phyloP scores from a whole-genome alignment of 1,140 invertebrate species.

The Aporrectodea caliginosa region DNA sequence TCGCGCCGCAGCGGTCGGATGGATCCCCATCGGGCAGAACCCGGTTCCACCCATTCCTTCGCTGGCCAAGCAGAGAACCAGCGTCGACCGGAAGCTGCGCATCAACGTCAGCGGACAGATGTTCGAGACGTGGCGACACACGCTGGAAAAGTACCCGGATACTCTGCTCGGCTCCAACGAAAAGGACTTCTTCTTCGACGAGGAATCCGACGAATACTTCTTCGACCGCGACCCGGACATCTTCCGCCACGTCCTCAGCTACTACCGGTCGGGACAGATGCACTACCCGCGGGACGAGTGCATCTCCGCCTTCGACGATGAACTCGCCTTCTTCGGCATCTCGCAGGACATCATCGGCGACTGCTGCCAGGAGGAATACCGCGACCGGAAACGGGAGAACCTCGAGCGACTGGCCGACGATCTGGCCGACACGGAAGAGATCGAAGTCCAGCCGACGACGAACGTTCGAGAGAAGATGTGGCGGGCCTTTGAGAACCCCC shows the following conservation, averaged over 20 bases:
- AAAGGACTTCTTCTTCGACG: conserved; percentile 98
- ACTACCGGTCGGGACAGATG: conserved; percentile 95
- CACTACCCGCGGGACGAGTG: conserved; percentile 99
- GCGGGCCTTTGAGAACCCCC: conserved; percentile 98
- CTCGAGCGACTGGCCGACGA: conserved; percentile 96
- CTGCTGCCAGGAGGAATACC: conserved; percentile 98
- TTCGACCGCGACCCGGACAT: conserved; percentile 99
- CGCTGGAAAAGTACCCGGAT: conserved; percentile 97
- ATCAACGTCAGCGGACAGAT: conserved; percentile 69
- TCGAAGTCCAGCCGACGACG: conserved; percentile 60
- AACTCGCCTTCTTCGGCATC: conserved; percentile 97
- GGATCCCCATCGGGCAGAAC: conserved; percentile 65
- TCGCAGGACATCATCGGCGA: conserved; percentile 96
- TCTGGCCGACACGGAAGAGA: conserved; percentile 61
- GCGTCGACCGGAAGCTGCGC: conserved; percentile 36
- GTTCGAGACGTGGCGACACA: conserved; percentile 99
- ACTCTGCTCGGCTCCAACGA: conserved; percentile 97
- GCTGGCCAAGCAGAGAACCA: conserved; percentile 46
- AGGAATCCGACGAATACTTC: conserved; percentile 96
- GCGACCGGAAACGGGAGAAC: conserved; percentile 96
- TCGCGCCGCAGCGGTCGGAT: conserved; percentile 92
- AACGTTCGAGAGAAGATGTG: conserved; percentile 92
- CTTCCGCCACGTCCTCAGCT: conserved; percentile 95
- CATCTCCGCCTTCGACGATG: conserved; percentile 96
- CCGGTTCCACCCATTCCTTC: conserved; percentile 76